Evolutionary conservation across 2,888 invertebrate species (phyloP).

Genomic region (Rapana venosa): DNA sequence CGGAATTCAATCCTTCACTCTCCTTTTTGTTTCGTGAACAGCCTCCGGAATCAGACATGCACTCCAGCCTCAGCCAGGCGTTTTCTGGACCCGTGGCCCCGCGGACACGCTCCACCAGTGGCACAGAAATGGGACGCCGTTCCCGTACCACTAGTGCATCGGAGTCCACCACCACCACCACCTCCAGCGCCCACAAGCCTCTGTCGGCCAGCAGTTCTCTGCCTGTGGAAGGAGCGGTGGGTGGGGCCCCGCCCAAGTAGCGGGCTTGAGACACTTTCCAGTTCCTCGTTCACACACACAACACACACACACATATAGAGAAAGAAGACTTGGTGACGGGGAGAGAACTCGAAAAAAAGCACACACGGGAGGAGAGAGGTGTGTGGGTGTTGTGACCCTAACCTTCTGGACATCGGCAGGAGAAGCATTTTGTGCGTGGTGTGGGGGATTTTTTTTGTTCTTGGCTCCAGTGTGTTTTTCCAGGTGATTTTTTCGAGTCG

Average conservation of each 20-base stretch:
- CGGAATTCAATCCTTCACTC: no score
- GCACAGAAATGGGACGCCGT: not conserved
- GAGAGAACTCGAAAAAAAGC: not conserved
- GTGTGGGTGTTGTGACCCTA: not conserved
- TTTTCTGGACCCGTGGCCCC: constrained; percentile 27
- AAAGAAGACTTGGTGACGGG: constrained; percentile 15
- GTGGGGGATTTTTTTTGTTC: not conserved
- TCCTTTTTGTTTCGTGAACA: not conserved
- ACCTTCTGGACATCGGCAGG: constrained; percentile 10
- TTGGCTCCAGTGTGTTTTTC: not conserved
- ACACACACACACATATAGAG: constrained; percentile 21
- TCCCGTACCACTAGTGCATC: constrained; percentile 8
- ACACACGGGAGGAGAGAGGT: not conserved
- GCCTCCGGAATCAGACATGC: constrained; percentile 42
- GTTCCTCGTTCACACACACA: not conserved
- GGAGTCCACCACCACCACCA: not conserved
- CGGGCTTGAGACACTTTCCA: not conserved
- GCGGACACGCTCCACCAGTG: constrained; percentile 35
- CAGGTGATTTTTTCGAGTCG: not conserved
- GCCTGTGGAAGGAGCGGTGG: constrained; percentile 14
- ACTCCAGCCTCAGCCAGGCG: constrained; percentile 41
- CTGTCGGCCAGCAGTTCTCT: not conserved
- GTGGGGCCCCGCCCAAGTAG: constrained; percentile 1
- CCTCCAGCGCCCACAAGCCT: not conserved
- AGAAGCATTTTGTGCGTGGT: constrained; percentile 29